A percentile compares a stretch with the other conserved stretches of the same genome.
These are phyloP conservation scores for Lepeophtheirus nordmannii DNA, from an alignment of 2,888 invertebrate genomes.

Conservation along the genomic window DNA sequence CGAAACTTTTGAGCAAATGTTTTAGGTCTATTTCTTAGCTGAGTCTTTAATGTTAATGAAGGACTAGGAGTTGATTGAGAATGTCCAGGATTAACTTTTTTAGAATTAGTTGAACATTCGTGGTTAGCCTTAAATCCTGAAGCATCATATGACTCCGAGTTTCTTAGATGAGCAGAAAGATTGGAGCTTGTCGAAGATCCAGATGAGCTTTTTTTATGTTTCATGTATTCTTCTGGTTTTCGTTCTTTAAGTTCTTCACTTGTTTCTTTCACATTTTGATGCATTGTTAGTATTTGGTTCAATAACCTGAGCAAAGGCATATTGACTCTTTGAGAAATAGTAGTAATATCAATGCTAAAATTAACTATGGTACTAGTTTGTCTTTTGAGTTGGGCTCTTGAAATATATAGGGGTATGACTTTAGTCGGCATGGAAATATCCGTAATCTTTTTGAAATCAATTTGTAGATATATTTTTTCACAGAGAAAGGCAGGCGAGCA, in stretches of 20 bases:
- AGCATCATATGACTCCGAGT: neutral
- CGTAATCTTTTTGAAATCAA: conserved; percentile 73
- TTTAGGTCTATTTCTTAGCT: conserved; percentile 46
- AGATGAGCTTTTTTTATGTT: conserved; percentile 12
- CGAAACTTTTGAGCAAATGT: conserved; percentile 67
- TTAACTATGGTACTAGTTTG: conserved; percentile 82
- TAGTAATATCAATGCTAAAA: conserved; percentile 54
- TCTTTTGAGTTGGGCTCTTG: conserved; percentile 68
- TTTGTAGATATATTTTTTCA: conserved; percentile 72
- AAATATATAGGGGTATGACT: conserved; percentile 55
- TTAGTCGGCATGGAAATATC: conserved; percentile 59
- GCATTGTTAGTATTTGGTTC: conserved; percentile 94
- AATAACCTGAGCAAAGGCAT: conserved; percentile 80
- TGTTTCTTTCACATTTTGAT: conserved; percentile 88
- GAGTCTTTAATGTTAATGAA: conserved; percentile 26
- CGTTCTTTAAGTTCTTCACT: conserved; percentile 72
- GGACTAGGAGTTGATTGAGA: conserved; percentile 16
- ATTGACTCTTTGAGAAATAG: conserved; percentile 49
- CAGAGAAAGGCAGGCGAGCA: conserved; percentile 76
- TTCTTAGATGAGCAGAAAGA: conserved; percentile 25
- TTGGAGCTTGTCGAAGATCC: conserved; percentile 29
- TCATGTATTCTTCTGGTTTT: conserved; percentile 30
- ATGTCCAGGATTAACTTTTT: neutral
- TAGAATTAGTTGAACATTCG: neutral
- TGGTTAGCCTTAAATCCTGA: neutral